Conservation (phyloP, 2,113 vertebrate genomes). For the Mesoclemmys tuberculata region DNA sequence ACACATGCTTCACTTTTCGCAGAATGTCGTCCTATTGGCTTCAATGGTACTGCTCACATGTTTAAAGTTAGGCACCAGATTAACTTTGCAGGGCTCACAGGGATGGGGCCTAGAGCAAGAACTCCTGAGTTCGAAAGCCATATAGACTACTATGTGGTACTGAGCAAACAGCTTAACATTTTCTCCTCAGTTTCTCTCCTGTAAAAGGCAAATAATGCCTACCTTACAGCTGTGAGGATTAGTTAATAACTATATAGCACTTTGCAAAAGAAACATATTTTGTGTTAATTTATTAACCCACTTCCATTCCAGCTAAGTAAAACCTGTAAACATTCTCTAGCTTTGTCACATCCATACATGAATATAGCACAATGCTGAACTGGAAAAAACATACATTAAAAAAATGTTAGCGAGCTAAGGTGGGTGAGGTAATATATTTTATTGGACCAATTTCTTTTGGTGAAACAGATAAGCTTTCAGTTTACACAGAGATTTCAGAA, state of each 20-base stretch:
- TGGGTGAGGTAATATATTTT: no score
- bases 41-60: not conserved
- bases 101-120: not conserved
- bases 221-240: not conserved
- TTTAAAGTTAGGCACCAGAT: rapidly evolving
- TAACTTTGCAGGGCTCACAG: not conserved
- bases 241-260: not conserved
- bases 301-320: not conserved
- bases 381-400: not conserved
- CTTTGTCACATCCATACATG: not conserved
- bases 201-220: not conserved
- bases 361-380: not conserved
- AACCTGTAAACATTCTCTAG: conserved; percentile 27
- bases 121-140: not conserved
- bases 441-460: no score
- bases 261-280: conserved; percentile 5
- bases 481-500: no score
- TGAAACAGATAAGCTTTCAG: no score
- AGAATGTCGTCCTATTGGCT: not conserved
- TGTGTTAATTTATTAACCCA: not conserved
- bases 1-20: not conserved
- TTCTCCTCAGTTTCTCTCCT: not conserved
- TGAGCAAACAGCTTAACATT: not conserved
- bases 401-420: no score
- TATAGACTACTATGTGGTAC: not conserved